phyloP scores from a whole-genome alignment of 1,140 invertebrate species.

The Dendrolimus kikuchii region DNA sequence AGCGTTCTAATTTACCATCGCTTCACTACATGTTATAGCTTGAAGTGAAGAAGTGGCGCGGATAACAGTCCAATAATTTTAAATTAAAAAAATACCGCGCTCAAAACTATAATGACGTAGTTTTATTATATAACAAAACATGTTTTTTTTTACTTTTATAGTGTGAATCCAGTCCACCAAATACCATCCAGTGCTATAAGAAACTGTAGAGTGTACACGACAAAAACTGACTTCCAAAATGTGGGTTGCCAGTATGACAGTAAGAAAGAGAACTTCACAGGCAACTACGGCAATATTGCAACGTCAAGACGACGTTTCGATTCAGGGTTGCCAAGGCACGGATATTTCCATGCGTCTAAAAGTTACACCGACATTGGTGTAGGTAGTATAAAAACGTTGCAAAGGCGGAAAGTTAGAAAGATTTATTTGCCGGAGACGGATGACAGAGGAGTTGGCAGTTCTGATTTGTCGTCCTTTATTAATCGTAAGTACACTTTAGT shows the following conservation, averaged over 20 bases:
- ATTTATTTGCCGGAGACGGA: constrained; percentile 41
- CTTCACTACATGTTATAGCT: too few relatives aligned
- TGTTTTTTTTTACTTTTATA: too few relatives aligned
- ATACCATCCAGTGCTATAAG: too few relatives aligned
- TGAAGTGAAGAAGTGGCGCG: too few relatives aligned
- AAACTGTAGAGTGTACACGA: too few relatives aligned
- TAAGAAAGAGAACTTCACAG: constrained; percentile 26
- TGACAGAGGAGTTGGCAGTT: constrained; percentile 35
- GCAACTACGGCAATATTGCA: constrained; percentile 27
- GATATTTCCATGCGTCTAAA: constrained; percentile 26
- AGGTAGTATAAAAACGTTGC: constrained; percentile 30
- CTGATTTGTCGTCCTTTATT: constrained; percentile 18
- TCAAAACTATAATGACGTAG: too few relatives aligned
- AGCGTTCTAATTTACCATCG: too few relatives aligned
- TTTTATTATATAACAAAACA: too few relatives aligned
- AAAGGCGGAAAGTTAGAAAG: constrained; percentile 29
- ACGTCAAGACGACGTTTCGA: constrained; percentile 20
- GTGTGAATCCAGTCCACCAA: too few relatives aligned
- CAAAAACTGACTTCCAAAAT: constrained; percentile 11
- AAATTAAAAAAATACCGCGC: too few relatives aligned
- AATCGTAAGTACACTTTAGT: constrained; percentile 24
- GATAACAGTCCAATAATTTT: too few relatives aligned
- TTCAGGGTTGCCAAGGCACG: constrained; percentile 19
- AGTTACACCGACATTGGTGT: constrained; percentile 36
- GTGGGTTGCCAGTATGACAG: constrained; percentile 32